phyloP scores from a whole-genome alignment of 2,113 vertebrate species.

The Daubentonia madagascariensis region DNA sequence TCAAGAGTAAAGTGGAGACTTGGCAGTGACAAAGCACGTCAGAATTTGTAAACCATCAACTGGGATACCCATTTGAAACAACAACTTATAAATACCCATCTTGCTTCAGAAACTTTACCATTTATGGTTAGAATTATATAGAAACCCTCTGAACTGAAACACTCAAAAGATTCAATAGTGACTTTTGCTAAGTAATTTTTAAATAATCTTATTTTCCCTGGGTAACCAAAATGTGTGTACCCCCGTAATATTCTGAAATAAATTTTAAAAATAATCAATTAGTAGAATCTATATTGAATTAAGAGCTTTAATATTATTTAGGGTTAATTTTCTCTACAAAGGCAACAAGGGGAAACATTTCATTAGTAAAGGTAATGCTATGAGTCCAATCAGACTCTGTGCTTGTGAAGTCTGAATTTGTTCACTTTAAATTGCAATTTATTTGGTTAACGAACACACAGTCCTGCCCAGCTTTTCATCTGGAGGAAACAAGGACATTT shows the following conservation, averaged over 20 bases:
- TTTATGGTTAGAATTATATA: neutral
- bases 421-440: slow-evolving; percentile 22
- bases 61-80: neutral
- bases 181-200: slow-evolving; percentile 24
- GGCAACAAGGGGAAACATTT: neutral
- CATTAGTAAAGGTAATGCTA: slow-evolving; percentile 8
- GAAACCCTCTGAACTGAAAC: neutral
- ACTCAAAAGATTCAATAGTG: neutral
- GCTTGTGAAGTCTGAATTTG: slow-evolving; percentile 16
- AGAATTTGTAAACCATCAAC: neutral
- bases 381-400: neutral
- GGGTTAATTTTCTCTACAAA: slow-evolving; percentile 31
- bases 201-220: neutral
- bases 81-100: neutral
- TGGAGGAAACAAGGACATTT: neutral
- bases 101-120: neutral
- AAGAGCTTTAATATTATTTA: slow-evolving; percentile 1
- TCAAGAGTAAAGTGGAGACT: neutral
- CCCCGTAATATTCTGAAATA: no score
- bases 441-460: slow-evolving; percentile 15
- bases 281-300: neutral
- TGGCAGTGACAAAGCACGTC: neutral
- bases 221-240: neutral
- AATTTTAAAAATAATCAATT: neutral
- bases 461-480: slow-evolving; percentile 1